These are phyloP conservation scores for Ophioninae sp. DNA, from an alignment of 2,888 invertebrate genomes.

Conservation along the genomic window DNA sequence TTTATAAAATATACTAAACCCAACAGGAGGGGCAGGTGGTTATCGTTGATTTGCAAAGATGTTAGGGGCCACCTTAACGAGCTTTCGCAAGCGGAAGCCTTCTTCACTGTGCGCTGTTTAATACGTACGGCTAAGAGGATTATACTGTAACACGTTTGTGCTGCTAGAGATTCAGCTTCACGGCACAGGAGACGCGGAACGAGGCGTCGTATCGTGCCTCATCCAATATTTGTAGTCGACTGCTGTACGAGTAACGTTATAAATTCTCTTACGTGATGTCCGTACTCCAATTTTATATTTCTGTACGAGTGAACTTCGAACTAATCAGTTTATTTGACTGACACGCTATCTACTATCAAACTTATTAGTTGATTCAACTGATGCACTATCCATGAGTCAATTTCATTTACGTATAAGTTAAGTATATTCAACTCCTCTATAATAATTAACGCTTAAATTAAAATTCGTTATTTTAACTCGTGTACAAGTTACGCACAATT, in stretches of 20 bases:
- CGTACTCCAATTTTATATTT: neutral
- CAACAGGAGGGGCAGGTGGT: conserved; percentile 8
- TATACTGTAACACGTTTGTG: conserved; percentile 72
- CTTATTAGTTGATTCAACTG: too few species aligned
- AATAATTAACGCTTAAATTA: too few species aligned
- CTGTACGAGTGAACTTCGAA: neutral
- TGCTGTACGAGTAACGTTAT: neutral
- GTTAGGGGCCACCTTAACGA: conserved; percentile 29
- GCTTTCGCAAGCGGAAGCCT: conserved; percentile 64
- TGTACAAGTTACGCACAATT: neutral
- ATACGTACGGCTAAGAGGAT: conserved; percentile 65
- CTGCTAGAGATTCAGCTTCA: conserved; percentile 71
- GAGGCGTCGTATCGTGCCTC: conserved; percentile 29
- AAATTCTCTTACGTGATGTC: neutral
- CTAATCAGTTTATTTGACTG: too few species aligned
- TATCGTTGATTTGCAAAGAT: neutral
- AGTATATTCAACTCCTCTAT: too few species aligned
- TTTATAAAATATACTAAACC: conserved; percentile 26
- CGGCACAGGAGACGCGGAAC: conserved; percentile 56
- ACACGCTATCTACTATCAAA: too few species aligned
- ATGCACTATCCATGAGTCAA: too few species aligned
- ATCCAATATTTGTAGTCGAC: conserved; percentile 5
- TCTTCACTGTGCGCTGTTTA: conserved; percentile 54
- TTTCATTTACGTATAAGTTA: too few species aligned
- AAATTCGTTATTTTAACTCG: neutral